Conservation (phyloP, 2,797 vertebrate genomes). For the Percopsis omiscomaycus region DNA sequence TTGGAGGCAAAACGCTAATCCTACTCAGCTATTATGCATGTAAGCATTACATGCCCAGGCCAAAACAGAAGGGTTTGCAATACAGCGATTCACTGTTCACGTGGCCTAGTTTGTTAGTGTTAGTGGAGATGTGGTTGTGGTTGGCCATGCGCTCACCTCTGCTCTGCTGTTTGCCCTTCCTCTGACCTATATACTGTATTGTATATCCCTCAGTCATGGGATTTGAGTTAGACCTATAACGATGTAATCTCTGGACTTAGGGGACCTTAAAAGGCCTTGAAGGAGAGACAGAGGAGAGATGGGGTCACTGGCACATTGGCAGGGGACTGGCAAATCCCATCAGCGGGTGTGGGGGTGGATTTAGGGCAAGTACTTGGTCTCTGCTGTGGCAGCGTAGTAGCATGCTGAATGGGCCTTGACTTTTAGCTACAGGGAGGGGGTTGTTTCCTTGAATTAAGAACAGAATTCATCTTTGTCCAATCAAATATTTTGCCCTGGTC, state of each 20-base stretch:
- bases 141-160: not conserved
- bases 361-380: constrained; percentile 36
- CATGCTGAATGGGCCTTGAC: constrained; percentile 49
- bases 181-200: not conserved
- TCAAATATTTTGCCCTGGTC: too few relatives aligned
- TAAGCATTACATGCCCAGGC: too few relatives aligned
- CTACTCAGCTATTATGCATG: too few relatives aligned
- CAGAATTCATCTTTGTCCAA: too few relatives aligned
- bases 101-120: too few relatives aligned
- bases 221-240: constrained; percentile 49
- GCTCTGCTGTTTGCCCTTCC: constrained; percentile 3
- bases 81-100: too few relatives aligned
- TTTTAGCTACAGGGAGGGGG: not conserved
- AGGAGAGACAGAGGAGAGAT: constrained; percentile 40
- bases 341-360: constrained; percentile 35
- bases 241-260: constrained; percentile 53
- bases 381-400: constrained; percentile 47
- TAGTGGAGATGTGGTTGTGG: too few relatives aligned
- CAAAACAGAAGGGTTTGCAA: too few relatives aligned
- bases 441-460: too few relatives aligned
- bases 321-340: constrained; percentile 47
- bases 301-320: constrained; percentile 48
- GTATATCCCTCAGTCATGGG: constrained; percentile 11
- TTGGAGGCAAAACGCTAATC: too few relatives aligned
- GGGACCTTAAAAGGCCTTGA: constrained; percentile 40